These are phyloP conservation scores for Ceratina australensis DNA, from an alignment of 1,140 invertebrate species.

Conservation along the genomic window DNA sequence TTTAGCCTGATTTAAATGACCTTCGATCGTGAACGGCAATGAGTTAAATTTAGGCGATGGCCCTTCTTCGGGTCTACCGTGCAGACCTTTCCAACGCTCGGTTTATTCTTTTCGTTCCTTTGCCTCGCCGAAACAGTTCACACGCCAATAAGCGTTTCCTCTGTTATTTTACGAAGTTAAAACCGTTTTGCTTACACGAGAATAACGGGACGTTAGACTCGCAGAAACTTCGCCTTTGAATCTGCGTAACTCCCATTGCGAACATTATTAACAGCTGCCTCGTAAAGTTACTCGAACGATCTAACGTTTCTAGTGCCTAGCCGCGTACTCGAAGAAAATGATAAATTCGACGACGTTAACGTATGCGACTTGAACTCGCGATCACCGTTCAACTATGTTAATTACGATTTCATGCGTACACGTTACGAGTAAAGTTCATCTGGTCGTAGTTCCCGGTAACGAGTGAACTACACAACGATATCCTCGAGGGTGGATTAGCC, in stretches of 20 bases:
- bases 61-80: slow-evolving; percentile 36
- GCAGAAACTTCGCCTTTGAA: background rate
- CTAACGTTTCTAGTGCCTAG: background rate
- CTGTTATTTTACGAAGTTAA: background rate
- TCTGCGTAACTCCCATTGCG: background rate
- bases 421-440: background rate
- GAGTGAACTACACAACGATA: background rate
- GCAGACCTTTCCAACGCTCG: slow-evolving; percentile 15
- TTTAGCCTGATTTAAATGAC: slow-evolving; percentile 42
- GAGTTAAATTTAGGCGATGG: slow-evolving; percentile 44
- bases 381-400: background rate
- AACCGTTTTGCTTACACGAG: background rate
- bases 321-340: background rate
- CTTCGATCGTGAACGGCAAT: slow-evolving; percentile 41
- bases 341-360: background rate
- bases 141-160: slow-evolving; percentile 8
- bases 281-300: background rate
- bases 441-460: background rate
- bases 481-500: background rate
- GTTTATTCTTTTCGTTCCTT: slow-evolving; percentile 38
- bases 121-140: slow-evolving; percentile 20
- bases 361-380: no score
- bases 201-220: background rate
- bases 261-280: background rate
- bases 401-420: background rate